Conservation (phyloP, 1,140 invertebrate species). For the Steinernema feltiae region DNA sequence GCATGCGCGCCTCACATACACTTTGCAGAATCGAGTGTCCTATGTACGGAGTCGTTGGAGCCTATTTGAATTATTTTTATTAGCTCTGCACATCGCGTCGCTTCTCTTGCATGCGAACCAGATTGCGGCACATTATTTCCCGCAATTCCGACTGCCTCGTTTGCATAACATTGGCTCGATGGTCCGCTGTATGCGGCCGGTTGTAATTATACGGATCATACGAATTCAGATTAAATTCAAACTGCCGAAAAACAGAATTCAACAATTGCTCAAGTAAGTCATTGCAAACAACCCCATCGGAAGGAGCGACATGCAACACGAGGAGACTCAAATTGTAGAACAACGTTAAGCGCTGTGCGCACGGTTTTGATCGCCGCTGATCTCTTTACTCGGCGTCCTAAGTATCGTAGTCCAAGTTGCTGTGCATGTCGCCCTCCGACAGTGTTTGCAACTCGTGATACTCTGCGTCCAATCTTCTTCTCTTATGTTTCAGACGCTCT, state of each 20-base stretch:
- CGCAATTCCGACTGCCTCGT: slow-evolving; percentile 27
- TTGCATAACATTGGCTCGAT: slow-evolving; percentile 70
- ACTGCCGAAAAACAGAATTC: slow-evolving; percentile 97
- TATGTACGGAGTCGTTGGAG: slow-evolving; percentile 75
- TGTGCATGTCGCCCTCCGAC: too few species aligned
- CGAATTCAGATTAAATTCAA: slow-evolving; percentile 95
- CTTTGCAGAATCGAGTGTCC: slow-evolving; percentile 12
- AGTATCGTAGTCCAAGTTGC: background rate
- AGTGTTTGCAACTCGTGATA: background rate
- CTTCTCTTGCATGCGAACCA: slow-evolving; percentile 34
- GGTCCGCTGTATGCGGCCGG: slow-evolving; percentile 76
- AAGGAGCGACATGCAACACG: too few species aligned
- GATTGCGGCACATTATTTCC: slow-evolving; percentile 13
- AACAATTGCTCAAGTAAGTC: slow-evolving; percentile 95
- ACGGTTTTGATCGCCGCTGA: too few species aligned
- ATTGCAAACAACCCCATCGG: too few species aligned
- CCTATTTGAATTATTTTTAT: slow-evolving; percentile 72
- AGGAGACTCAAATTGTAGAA: too few species aligned
- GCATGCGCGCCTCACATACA: background rate
- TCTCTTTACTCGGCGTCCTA: too few species aligned
- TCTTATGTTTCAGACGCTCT: slow-evolving; percentile 72
- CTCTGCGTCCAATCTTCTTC: background rate
- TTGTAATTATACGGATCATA: slow-evolving; percentile 95
- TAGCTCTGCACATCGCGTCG: slow-evolving; percentile 24
- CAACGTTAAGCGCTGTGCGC: too few species aligned